A percentile compares a stretch with the other conserved stretches of the same genome.
Conservation (phyloP, 2,888 invertebrate genomes). For the Coelinius sp. region DNA sequence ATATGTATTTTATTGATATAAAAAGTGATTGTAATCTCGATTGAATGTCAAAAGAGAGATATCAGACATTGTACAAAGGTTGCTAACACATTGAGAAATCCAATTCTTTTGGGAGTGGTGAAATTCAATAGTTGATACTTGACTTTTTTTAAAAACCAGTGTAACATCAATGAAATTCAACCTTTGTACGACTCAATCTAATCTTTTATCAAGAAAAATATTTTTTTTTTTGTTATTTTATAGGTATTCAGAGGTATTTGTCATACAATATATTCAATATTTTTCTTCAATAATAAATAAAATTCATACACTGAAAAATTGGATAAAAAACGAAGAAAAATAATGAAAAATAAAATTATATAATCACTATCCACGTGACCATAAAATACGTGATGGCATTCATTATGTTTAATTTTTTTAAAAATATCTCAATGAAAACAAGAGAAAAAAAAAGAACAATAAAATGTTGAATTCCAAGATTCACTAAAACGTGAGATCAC, state of each 20-base stretch:
- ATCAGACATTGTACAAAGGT: neutral
- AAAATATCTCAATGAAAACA: neutral
- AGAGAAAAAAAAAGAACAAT: neutral
- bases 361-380: too few species aligned
- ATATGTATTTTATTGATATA: too few species aligned
- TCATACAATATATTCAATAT: neutral
- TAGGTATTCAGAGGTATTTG: neutral
- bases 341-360: too few species aligned
- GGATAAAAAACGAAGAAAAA: too few species aligned
- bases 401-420: too few species aligned
- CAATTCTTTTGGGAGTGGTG: neutral
- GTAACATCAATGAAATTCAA: slow-evolving; percentile 14
- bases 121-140: slow-evolving; percentile 20
- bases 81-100: neutral
- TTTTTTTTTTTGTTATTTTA: neutral
- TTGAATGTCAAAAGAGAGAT: neutral
- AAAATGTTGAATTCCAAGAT: neutral
- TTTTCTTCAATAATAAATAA: too few species aligned
- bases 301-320: too few species aligned
- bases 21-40: neutral
- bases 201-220: slow-evolving; percentile 7
- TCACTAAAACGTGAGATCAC: neutral
- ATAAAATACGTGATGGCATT: too few species aligned
- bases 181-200: slow-evolving; percentile 9
- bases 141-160: neutral